Base-by-base conservation (phyloP, 2,113 vertebrate genomes). In the Lipophrys pholis region DNA sequence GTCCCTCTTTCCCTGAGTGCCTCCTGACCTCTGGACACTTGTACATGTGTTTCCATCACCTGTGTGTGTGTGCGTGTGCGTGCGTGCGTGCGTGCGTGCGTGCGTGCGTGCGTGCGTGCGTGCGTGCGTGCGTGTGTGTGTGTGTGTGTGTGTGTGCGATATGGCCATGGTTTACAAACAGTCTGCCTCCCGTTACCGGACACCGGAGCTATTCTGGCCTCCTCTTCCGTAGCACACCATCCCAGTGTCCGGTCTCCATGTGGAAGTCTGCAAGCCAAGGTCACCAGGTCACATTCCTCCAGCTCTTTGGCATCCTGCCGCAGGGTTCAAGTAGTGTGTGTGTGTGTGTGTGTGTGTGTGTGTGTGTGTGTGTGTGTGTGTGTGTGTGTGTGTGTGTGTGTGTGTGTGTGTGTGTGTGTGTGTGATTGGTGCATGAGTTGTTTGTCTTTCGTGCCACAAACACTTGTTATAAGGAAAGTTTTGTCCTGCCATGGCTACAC, bases 271-370 rank as follows among this genome's bases (percentile, higher is more conserved):
- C 81, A 82, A 90, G 80, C 84, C 84, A 88, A 90, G 90, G 93
- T 94, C 92, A 94, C 46, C 64, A 59, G 93, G 92, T 93, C 90
- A 87, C 88, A 94, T 93, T 93, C 93, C 93, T 87, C 75, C 81
- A 91, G 78, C 76, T 84, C 85, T 90, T 88, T 85, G 85, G 91
- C 87, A 90, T 91, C 89, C 86, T 82, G 87, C 85, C 87, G 70
- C 83, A 76, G 90, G 87, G 87, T 92, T 88, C 82, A 87, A 90
- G 89, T 88, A 85, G 80, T 90, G 78, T 87, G 72, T 58, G 79
- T 74, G 80, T 54, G 21, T 30, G 21, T 30, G 21, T 30, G 21
- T 30, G 21, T 30, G 21, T 30, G 21, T 30, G 21, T 30, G 21
- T 30, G 21, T 30, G 21, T 30, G 56, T 53, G 69, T 79, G 70